These are phyloP conservation scores for Andrena haemorrhoa DNA, from an alignment of 2,888 invertebrate genomes.

Conservation along the genomic window DNA sequence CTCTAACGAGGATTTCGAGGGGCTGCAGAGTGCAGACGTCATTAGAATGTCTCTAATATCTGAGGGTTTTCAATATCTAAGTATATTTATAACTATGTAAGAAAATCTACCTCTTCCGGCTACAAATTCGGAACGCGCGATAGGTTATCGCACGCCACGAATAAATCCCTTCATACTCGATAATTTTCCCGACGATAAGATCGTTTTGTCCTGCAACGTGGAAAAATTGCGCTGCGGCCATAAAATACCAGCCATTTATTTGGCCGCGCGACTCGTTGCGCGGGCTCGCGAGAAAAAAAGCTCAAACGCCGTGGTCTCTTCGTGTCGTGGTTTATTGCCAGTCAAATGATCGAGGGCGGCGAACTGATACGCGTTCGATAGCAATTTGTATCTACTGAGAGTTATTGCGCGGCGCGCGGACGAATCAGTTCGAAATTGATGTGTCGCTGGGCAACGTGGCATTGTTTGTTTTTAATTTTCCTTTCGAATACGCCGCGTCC, in stretches of 20 bases:
- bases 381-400: conserved; percentile 62
- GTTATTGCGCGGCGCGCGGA: conserved; percentile 46
- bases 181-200: conserved; percentile 27
- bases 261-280: conserved; percentile 3
- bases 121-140: no score
- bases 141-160: not conserved
- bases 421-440: conserved; percentile 64
- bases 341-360: conserved; percentile 59
- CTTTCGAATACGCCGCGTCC: conserved; percentile 42
- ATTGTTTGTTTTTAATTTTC: conserved; percentile 71
- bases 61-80: no score
- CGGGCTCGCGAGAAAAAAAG: conserved; percentile 47
- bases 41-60: no score
- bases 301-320: conserved; percentile 55
- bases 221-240: conserved; percentile 1
- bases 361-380: conserved; percentile 62
- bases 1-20: not conserved
- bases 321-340: conserved; percentile 55
- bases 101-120: no score
- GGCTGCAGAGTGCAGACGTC: no score
- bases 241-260: conserved; percentile 45
- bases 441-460: conserved; percentile 37
- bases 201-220: not conserved
- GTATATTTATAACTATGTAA: no score
- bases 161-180: conserved; percentile 26